Evolutionary conservation across 2,888 invertebrate genomes (phyloP).

Genomic region (Caprella mutica): DNA sequence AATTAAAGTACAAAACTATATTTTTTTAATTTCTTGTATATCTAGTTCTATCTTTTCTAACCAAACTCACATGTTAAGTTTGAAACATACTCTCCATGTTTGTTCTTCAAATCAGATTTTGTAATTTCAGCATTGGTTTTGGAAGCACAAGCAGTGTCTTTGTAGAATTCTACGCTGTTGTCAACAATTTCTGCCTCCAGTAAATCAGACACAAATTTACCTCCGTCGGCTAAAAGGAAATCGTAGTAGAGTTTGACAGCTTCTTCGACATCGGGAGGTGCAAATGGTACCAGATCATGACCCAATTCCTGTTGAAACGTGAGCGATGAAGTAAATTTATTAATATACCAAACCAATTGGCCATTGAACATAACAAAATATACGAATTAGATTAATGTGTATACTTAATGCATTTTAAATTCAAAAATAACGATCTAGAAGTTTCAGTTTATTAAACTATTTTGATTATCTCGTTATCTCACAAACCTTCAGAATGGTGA

Average conservation of each 20-base stretch:
- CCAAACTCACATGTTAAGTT: background rate
- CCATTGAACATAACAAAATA: too few species aligned
- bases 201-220: background rate
- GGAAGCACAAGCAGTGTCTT: too few species aligned
- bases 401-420: too few species aligned
- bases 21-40: too few species aligned
- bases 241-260: background rate
- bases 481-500: slow-evolving; percentile 35
- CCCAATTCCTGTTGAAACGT: background rate
- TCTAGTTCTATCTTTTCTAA: too few species aligned
- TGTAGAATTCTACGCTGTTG: background rate
- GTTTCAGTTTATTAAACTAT: background rate
- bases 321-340: too few species aligned
- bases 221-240: slow-evolving; percentile 2
- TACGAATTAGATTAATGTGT: too few species aligned
- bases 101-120: too few species aligned
- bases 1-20: too few species aligned
- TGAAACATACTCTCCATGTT: background rate
- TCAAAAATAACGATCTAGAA: too few species aligned
- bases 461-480: background rate
- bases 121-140: too few species aligned
- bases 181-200: slow-evolving; percentile 1
- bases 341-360: too few species aligned
- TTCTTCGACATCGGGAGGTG: background rate
- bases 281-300: slow-evolving; percentile 1